These are phyloP conservation scores for Pollenia angustigena DNA, from an alignment of 2,888 invertebrate species.

Conservation along the genomic window DNA sequence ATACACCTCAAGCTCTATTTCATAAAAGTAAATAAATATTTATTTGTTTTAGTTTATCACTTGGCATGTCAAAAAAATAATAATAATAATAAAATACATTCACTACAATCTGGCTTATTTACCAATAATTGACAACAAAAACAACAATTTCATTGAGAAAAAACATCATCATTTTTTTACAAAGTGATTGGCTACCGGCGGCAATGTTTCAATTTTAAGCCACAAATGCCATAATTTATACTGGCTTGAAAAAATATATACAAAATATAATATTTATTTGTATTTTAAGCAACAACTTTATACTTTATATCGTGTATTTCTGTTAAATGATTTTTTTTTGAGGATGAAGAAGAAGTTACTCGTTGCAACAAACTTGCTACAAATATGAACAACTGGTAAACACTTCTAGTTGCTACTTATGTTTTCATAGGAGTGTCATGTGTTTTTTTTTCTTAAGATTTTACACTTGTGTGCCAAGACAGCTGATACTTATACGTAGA, in stretches of 20 bases:
- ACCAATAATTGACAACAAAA: conserved; percentile 26
- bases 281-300: neutral
- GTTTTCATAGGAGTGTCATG: neutral
- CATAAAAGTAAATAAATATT: conserved; percentile 31
- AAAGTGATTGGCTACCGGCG: conserved; percentile 49
- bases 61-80: neutral
- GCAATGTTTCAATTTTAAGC: conserved; percentile 40
- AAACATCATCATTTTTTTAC: conserved; percentile 16
- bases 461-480: too few species aligned
- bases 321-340: neutral
- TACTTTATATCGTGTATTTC: too few species aligned
- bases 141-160: neutral
- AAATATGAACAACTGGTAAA: neutral
- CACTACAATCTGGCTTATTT: neutral
- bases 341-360: conserved; percentile 12
- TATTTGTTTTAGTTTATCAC: conserved; percentile 36
- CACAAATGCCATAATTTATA: conserved; percentile 50
- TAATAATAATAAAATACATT: neutral
- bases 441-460: too few species aligned
- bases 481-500: too few species aligned
- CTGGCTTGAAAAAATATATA: neutral
- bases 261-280: conserved; percentile 19
- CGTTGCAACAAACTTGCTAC: conserved; percentile 17
- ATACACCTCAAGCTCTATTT: conserved; percentile 22
- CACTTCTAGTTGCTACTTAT: neutral